A percentile compares a stretch with the other conserved stretches of the same genome.
phyloP scores from a whole-genome alignment of 2,888 invertebrate species.

The Cosmia trapezina region DNA sequence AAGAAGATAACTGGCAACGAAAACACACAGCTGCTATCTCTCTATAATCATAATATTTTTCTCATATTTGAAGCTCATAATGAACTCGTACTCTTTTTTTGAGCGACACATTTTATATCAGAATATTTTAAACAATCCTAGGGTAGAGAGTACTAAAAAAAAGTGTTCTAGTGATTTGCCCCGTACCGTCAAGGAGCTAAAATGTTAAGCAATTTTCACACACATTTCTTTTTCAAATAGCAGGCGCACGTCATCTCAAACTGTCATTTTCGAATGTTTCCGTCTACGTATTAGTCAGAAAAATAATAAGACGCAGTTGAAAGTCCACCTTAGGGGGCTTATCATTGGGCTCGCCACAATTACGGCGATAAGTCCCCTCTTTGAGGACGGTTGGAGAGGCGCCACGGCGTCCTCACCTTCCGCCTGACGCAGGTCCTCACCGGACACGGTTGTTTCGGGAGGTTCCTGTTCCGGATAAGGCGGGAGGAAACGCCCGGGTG shows the following conservation, averaged over 20 bases:
- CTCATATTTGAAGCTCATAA: not conserved
- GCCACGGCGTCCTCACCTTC: too few species aligned
- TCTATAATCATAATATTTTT: slow-evolving; percentile 8
- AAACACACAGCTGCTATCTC: slow-evolving; percentile 24
- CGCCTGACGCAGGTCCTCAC: too few species aligned
- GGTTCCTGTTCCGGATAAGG: too few species aligned
- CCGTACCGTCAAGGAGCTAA: not conserved
- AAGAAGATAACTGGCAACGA: slow-evolving; percentile 26
- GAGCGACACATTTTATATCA: slow-evolving; percentile 8
- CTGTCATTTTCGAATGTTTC: not conserved
- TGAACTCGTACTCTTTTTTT: slow-evolving; percentile 20
- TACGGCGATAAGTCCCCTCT: too few species aligned
- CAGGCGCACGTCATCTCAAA: not conserved
- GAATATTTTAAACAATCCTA: not conserved
- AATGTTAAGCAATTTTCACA: not conserved
- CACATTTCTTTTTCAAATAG: not conserved
- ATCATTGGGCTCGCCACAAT: too few species aligned
- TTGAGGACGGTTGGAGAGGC: too few species aligned
- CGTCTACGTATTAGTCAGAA: not conserved
- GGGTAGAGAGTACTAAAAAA: not conserved
- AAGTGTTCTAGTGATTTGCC: not conserved
- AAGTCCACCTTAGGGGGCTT: not conserved
- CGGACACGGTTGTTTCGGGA: too few species aligned
- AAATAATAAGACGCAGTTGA: not conserved
- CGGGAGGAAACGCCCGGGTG: too few species aligned